Evolutionary conservation across 2,888 invertebrate species (phyloP).

Genomic region (Thecocarcelia acutangulata): DNA sequence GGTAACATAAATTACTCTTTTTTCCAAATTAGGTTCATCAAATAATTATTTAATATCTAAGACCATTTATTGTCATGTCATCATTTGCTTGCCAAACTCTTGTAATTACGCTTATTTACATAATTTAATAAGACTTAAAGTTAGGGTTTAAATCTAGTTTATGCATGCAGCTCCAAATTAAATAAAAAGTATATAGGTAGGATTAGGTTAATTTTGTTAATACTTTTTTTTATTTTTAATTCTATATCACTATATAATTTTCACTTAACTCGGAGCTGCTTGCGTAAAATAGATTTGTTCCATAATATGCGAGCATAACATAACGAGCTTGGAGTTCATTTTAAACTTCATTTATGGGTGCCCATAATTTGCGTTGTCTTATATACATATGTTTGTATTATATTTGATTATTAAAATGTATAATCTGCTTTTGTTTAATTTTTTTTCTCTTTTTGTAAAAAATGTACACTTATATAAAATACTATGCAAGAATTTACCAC

Average conservation of each 20-base stretch:
- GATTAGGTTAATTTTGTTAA: too few species aligned
- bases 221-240: too few species aligned
- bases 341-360: conserved; percentile 17
- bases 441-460: conserved; percentile 39
- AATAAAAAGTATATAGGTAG: too few species aligned
- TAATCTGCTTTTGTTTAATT: conserved; percentile 32
- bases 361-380: neutral
- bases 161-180: too few species aligned
- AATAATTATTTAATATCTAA: neutral
- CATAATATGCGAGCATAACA: too few species aligned
- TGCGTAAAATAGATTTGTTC: too few species aligned
- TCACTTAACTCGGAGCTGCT: too few species aligned
- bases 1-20: conserved; percentile 69
- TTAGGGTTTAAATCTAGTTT: too few species aligned
- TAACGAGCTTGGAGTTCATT: too few species aligned
- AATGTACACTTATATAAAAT: conserved; percentile 56
- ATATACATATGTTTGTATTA: too few species aligned
- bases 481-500: conserved; percentile 64
- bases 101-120: neutral
- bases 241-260: too few species aligned
- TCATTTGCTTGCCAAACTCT: neutral
- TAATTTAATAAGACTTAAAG: neutral
- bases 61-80: neutral
- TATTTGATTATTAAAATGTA: conserved; percentile 7
- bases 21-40: neutral